A percentile compares a stretch with the other conserved stretches of the same genome.
Evolutionary conservation across 2,888 invertebrate species (phyloP).

Genomic region (Pristionchus japonicus): DNA sequence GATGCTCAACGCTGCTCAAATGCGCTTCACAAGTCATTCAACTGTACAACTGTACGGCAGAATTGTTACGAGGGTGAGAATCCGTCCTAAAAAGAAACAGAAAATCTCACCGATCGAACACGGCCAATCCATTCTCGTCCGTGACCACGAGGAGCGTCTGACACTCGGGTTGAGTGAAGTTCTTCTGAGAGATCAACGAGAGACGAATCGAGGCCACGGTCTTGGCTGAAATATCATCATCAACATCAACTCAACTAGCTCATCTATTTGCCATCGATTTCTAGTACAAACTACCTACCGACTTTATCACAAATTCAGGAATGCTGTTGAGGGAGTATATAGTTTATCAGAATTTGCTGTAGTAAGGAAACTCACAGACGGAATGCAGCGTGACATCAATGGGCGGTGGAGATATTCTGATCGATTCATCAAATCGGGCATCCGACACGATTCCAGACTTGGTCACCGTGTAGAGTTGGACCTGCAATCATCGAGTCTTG

Average conservation of each 20-base stretch:
- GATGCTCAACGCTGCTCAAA: too few relatives aligned
- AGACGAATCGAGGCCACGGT: conserved; percentile 40
- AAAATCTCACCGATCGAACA: conserved; percentile 58
- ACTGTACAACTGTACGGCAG: too few relatives aligned
- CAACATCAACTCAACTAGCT: too few relatives aligned
- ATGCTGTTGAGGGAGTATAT: neutral
- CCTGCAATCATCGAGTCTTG: conserved; percentile 52
- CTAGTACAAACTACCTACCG: too few relatives aligned
- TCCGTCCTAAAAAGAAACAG: too few relatives aligned
- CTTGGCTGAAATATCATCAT: conserved; percentile 36
- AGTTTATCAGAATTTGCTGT: too few relatives aligned
- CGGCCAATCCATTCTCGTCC: conserved; percentile 63
- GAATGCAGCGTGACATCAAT: conserved; percentile 64
- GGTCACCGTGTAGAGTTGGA: conserved; percentile 73
- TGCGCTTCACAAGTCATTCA: too few relatives aligned
- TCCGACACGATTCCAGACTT: conserved; percentile 73
- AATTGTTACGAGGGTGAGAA: neutral
- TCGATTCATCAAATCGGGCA: conserved; percentile 49
- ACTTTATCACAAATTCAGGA: too few relatives aligned
- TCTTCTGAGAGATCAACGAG: neutral
- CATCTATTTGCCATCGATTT: too few relatives aligned
- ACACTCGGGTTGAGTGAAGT: conserved; percentile 33
- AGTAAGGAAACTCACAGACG: conserved; percentile 53
- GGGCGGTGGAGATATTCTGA: conserved; percentile 64
- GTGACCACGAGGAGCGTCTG: conserved; percentile 54